Evolutionary conservation across 2,888 invertebrate species (phyloP).

Genomic region (Ferdinandea cuprea): DNA sequence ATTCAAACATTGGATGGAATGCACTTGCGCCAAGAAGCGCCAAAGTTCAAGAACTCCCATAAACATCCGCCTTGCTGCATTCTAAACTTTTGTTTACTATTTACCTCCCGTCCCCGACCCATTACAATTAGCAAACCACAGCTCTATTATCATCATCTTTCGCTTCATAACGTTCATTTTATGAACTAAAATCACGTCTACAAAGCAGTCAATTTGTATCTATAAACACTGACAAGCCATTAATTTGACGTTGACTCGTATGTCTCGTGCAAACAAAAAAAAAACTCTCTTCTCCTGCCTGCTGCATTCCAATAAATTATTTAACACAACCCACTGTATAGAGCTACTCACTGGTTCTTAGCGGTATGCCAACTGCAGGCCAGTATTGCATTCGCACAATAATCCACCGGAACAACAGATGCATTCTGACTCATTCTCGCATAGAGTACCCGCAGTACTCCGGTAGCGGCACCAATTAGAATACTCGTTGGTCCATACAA

Average conservation of each 20-base stretch:
- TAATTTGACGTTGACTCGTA: slow-evolving; percentile 68
- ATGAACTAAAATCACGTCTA: slow-evolving; percentile 65
- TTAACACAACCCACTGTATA: slow-evolving; percentile 19
- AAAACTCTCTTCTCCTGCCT: slow-evolving; percentile 3
- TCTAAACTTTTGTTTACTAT: slow-evolving; percentile 9
- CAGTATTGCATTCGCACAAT: slow-evolving; percentile 83
- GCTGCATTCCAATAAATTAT: slow-evolving; percentile 63
- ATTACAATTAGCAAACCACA: neutral
- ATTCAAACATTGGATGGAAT: slow-evolving; percentile 1
- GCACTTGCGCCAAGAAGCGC: neutral
- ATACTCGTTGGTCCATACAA: slow-evolving; percentile 85
- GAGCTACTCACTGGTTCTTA: slow-evolving; percentile 79
- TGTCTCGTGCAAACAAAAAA: slow-evolving; percentile 50
- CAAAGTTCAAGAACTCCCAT: slow-evolving; percentile 19
- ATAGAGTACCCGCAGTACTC: slow-evolving; percentile 84
- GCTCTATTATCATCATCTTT: neutral
- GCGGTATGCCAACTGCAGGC: slow-evolving; percentile 83
- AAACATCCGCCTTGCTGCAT: slow-evolving; percentile 19
- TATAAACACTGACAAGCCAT: slow-evolving; percentile 66
- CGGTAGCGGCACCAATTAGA: slow-evolving; percentile 84
- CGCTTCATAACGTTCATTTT: slow-evolving; percentile 18
- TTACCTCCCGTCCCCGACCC: neutral
- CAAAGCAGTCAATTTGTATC: slow-evolving; percentile 64
- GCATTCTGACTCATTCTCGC: slow-evolving; percentile 79
- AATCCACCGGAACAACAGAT: slow-evolving; percentile 83